Conservation (phyloP, 2,888 invertebrate genomes). For the Leucoptera coffeella region DNA sequence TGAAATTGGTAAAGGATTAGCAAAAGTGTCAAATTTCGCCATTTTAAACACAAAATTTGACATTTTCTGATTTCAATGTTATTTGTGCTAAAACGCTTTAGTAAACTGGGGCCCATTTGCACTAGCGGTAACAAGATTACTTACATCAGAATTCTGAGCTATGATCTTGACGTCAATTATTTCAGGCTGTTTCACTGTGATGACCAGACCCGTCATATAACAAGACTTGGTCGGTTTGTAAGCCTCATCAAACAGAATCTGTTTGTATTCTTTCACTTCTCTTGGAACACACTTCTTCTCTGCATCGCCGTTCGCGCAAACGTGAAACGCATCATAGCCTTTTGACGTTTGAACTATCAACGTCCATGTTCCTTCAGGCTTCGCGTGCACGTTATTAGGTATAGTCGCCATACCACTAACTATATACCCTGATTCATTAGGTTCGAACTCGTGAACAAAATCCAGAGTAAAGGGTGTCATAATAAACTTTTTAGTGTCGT, state of each 20-base stretch:
- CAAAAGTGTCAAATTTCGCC: too few species aligned
- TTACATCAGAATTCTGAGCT: constrained; percentile 22
- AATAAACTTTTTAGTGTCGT: constrained; percentile 20
- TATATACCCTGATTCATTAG: constrained; percentile 28
- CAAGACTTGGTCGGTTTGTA: too few species aligned
- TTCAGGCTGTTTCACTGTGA: constrained; percentile 21
- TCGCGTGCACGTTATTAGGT: constrained; percentile 9
- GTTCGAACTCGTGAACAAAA: constrained; percentile 22
- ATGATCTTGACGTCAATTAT: constrained; percentile 24
- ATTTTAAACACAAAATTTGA: too few species aligned
- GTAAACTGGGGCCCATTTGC: too few species aligned
- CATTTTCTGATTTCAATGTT: too few species aligned
- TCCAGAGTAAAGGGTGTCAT: constrained; percentile 25
- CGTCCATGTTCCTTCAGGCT: constrained; percentile 25
- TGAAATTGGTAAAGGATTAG: too few species aligned
- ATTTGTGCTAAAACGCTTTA: too few species aligned
- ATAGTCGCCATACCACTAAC: constrained; percentile 25
- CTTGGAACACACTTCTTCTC: too few species aligned
- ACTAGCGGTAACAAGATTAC: too few species aligned
- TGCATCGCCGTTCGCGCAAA: constrained; percentile 33
- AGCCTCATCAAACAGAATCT: too few species aligned
- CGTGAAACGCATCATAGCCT: constrained; percentile 20
- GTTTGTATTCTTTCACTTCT: too few species aligned
- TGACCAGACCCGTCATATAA: too few species aligned
- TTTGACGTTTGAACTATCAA: constrained; percentile 21